Percentiles rank a stretch among this genome's conserved stretches.
Conservation (phyloP, 2,888 invertebrate genomes). For the Lysandra bellargus region DNA sequence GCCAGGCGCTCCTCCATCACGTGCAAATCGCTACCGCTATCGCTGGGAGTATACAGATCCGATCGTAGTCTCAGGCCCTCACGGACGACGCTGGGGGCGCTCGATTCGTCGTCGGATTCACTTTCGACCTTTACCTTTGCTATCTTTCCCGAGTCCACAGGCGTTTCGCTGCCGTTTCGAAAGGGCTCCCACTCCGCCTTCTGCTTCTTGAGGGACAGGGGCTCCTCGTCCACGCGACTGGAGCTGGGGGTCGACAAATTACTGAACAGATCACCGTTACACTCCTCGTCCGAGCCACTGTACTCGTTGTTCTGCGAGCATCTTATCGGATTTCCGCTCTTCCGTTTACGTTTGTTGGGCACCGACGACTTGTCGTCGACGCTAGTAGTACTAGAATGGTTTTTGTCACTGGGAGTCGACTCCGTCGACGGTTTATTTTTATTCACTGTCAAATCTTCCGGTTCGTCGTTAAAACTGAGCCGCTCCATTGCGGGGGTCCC, state of each 20-base stretch:
- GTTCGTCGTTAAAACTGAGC: conserved; percentile 78
- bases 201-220: conserved; percentile 73
- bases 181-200: conserved; percentile 72
- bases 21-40: conserved; percentile 75
- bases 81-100: conserved; percentile 72
- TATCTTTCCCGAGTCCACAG: conserved; percentile 67
- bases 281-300: conserved; percentile 74
- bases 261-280: conserved; percentile 69
- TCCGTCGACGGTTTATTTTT: conserved; percentile 77
- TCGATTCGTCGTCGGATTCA: conserved; percentile 75
- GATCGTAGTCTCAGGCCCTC: conserved; percentile 72
- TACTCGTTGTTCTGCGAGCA: conserved; percentile 82
- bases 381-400: conserved; percentile 60
- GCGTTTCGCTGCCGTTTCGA: conserved; percentile 69
- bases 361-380: conserved; percentile 73
- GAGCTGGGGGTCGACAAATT: conserved; percentile 67
- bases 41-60: conserved; percentile 75
- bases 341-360: conserved; percentile 88
- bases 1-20: conserved; percentile 74
- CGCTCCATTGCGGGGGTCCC: conserved; percentile 58
- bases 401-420: conserved; percentile 50
- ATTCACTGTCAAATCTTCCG: conserved; percentile 85
- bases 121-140: conserved; percentile 74
- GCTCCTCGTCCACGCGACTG: conserved; percentile 68
- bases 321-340: conserved; percentile 90